A percentile compares a stretch with the other conserved stretches of the same genome.
Conservation (phyloP, 1,140 invertebrate genomes). For the Caenorhabditis tropicalis region DNA sequence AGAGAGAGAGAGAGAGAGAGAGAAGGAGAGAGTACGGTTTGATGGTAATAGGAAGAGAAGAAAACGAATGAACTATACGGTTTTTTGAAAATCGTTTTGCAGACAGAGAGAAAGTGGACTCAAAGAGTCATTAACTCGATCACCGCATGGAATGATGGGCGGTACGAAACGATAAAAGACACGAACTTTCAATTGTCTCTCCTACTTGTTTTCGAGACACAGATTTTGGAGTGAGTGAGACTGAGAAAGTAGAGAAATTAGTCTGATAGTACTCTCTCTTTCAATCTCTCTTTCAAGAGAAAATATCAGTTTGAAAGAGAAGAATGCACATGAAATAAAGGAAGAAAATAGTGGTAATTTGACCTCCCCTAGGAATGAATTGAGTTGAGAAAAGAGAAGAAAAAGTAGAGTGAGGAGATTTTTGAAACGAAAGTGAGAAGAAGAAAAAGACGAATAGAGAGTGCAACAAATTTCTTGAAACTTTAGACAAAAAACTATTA, state of each 20-base stretch:
- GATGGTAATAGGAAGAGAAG: background rate
- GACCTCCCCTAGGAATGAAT: constrained; percentile 41
- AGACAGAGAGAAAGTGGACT: background rate
- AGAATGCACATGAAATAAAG: background rate
- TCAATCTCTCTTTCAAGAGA: no score
- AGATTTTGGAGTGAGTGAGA: no score
- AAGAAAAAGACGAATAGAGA: background rate
- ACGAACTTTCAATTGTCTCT: background rate
- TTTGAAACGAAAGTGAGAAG: background rate
- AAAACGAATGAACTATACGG: background rate
- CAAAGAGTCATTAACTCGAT: background rate
- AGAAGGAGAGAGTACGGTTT: background rate
- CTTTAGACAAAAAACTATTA: background rate
- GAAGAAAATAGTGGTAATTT: constrained; percentile 19
- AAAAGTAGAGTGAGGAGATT: constrained; percentile 26
- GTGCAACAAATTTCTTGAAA: constrained; percentile 28
- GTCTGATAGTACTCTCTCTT: no score
- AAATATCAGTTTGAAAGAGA: no score
- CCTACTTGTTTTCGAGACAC: no score
- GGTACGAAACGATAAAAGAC: background rate
- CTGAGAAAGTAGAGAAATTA: no score
- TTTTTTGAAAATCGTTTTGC: background rate
- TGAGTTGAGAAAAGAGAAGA: constrained; percentile 28
- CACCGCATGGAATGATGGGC: background rate
- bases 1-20: background rate